Conservation (phyloP, 2,888 invertebrate species). For the Lissocephala sabroskyi region DNA sequence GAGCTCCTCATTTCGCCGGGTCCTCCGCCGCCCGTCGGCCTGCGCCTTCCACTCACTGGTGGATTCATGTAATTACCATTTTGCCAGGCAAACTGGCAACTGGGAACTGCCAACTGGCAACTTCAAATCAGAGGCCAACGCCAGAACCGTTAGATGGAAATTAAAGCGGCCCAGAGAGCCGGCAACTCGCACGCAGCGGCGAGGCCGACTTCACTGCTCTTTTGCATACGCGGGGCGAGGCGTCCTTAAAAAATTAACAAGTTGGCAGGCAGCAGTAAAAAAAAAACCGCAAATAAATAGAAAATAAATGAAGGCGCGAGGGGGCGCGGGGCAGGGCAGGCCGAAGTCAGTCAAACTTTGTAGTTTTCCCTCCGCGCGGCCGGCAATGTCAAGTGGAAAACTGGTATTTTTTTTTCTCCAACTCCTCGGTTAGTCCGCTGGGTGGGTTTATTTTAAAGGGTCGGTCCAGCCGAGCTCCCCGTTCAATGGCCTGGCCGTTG, state of each 20-base stretch:
- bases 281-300: conserved; percentile 31
- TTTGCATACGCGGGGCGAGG: background rate
- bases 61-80: conserved; percentile 48
- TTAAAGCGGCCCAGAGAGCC: conserved; percentile 19
- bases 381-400: conserved; percentile 15
- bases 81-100: conserved; percentile 17
- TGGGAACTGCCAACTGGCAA: conserved; percentile 12
- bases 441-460: conserved; percentile 5
- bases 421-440: background rate
- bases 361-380: no score
- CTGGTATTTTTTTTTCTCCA: conserved; percentile 26
- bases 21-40: background rate
- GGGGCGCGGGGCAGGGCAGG: background rate
- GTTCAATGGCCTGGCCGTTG: background rate
- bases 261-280: background rate
- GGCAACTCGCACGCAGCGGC: background rate
- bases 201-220: no score
- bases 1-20: background rate
- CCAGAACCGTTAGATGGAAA: conserved; percentile 28
- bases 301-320: conserved; percentile 30
- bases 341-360: no score
- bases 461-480: no score
- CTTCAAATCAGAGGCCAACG: conserved; percentile 19
- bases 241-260: conserved; percentile 2
- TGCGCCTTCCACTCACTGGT: no score